Evolutionary conservation across 2,797 vertebrate genomes (phyloP), one percentile per base, ranked within the genome.

Genomic region (Gastrophryne carolinensis): DNA sequence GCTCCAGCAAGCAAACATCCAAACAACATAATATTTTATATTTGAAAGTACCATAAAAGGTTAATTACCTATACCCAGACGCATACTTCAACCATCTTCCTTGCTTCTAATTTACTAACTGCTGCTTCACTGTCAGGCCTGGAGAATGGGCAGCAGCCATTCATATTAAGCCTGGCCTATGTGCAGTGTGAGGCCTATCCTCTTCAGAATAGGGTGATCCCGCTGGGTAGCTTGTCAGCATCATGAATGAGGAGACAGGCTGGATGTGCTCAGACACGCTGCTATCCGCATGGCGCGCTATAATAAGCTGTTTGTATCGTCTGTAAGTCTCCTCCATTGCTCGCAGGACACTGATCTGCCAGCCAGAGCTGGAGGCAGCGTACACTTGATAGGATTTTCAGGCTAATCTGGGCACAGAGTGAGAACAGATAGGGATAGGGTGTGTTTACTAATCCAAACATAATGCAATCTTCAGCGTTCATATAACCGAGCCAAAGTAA

Each of bases 301-400:
- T n/a, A 54, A 29, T 24, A 49, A 30, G 68, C 39, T 37, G 62
- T 66, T 15, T 69, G 60, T 23, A 39, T 39, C 30, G 32, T 44
- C 34, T 65, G 11, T 50, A 58, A 64, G 75, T 47, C 79, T 41
- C 30, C 75, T 73, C 66, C 66, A 79, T 80, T 79, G 44, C 65
- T 72, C 64, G 13, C 39, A 75, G 72, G 70, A 76, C 78, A 82
- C 27, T 26, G 70, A 68, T 73, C 73, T 81, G 62, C 77, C 78
- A 83, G 64, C 39, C 67, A 82, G 73, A 65, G 81, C 80, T 83
- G 80, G 84, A 81, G 60, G 61, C 79, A 75, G 66, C 52, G 75
- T 70, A 77, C 60, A 64, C 75, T 66, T 83, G 79, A 83, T 82
- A 81, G 82, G 81, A 86, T 83, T 82, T 47, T 86, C 81, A 62